Percentiles rank a stretch among this genome's conserved stretches.
phyloP scores from a whole-genome alignment of 2,797 vertebrate species.

The Sphaeramia orbicularis region DNA sequence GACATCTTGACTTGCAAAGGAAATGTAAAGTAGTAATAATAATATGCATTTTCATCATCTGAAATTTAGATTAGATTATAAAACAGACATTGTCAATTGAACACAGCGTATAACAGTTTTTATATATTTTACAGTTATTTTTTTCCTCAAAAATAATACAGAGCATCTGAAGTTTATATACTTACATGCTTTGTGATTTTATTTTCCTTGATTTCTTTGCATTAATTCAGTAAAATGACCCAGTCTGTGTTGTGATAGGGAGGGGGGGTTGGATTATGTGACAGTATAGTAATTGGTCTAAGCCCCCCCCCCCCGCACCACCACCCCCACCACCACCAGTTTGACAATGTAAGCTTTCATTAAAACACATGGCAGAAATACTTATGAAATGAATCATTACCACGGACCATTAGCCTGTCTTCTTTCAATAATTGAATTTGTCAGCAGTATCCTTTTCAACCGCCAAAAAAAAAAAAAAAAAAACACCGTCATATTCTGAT shows the following conservation, averaged over 20 bases:
- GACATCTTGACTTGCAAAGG: too few species aligned
- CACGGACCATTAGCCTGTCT: constrained; percentile 95
- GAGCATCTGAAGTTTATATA: too few species aligned
- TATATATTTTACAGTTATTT: too few species aligned
- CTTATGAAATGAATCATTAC: constrained; percentile 96
- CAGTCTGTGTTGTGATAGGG: constrained; percentile 16
- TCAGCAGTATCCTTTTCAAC: constrained; percentile 96
- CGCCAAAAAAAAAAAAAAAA: constrained; percentile 70
- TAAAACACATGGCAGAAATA: constrained; percentile 93
- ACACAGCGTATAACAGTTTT: too few species aligned
- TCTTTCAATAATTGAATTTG: constrained; percentile 98
- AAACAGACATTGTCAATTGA: too few species aligned
- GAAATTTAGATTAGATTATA: too few species aligned
- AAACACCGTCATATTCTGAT: constrained; percentile 88
- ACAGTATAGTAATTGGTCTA: constrained; percentile 66
- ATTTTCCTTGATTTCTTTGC: too few species aligned
- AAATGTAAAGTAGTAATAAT: too few species aligned
- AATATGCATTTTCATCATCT: too few species aligned
- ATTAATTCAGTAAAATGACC: too few species aligned
- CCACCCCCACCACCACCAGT: constrained; percentile 84
- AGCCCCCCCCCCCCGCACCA: constrained; percentile 41
- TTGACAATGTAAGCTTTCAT: constrained; percentile 88
- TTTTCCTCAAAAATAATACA: too few species aligned
- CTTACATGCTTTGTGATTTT: too few species aligned
- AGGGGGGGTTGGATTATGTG: constrained; percentile 49